Conservation (phyloP, 2,797 vertebrate species). For the Vipera latastei region DNA sequence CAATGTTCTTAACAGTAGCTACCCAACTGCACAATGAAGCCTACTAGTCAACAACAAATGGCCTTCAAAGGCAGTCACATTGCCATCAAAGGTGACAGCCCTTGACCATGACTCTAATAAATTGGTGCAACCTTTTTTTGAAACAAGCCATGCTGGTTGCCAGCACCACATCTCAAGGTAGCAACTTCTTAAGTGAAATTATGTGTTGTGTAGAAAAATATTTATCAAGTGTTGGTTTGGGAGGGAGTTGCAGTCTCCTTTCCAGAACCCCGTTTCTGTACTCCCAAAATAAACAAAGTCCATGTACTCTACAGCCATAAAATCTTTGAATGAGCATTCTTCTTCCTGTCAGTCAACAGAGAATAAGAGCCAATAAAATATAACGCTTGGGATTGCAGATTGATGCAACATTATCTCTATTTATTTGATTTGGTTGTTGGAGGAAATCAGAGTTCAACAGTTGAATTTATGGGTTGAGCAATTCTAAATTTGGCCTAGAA, state of each 20-base stretch:
- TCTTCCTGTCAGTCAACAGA: neutral
- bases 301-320: neutral
- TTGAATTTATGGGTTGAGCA: neutral
- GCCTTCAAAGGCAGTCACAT: neutral
- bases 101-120: neutral
- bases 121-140: neutral
- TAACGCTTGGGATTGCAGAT: neutral
- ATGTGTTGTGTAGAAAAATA: neutral
- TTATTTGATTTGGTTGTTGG: neutral
- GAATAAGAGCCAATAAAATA: neutral
- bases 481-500: neutral
- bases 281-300: neutral
- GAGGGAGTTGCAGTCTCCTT: neutral
- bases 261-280: neutral
- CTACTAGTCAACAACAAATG: neutral
- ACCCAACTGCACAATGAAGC: neutral
- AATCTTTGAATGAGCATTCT: neutral
- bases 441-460: neutral
- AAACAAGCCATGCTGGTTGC: neutral
- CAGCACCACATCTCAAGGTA: neutral
- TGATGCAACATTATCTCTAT: neutral
- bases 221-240: neutral
- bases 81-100: neutral
- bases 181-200: neutral
- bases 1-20: neutral